Conservation (phyloP, 2,113 vertebrate species). For the Petromus typicus region DNA sequence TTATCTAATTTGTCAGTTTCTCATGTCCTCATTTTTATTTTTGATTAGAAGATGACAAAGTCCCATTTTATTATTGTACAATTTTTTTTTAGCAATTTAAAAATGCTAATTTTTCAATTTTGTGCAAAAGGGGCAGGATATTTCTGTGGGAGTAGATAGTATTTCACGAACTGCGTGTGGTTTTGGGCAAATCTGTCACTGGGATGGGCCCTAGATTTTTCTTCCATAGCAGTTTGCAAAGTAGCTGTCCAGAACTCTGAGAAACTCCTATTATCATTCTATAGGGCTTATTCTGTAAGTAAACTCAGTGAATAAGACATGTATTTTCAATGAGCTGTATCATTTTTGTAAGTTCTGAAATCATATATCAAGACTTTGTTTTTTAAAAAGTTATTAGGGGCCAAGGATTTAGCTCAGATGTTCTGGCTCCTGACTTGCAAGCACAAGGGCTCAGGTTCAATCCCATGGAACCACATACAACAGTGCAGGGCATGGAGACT, state of each 20-base stretch:
- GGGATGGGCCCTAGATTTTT: background rate
- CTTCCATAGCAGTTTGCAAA: background rate
- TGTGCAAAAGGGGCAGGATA: background rate
- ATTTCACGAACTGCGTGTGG: background rate
- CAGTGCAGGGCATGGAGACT: too few relatives aligned
- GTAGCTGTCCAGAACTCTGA: background rate
- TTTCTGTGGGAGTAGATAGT: background rate
- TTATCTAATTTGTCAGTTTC: background rate
- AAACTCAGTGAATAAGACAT: background rate
- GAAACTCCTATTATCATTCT: background rate
- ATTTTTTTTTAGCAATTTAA: conserved; percentile 24
- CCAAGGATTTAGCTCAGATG: too few relatives aligned
- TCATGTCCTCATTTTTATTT: background rate
- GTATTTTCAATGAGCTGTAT: background rate
- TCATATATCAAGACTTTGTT: background rate
- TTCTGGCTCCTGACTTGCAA: too few relatives aligned
- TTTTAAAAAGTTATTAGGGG: background rate
- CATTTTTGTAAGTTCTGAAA: conserved; percentile 30
- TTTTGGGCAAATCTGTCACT: background rate
- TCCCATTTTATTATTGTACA: background rate
- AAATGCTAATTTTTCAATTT: conserved; percentile 50
- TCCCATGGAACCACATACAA: too few relatives aligned
- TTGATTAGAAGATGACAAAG: background rate
- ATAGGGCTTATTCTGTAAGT: background rate
- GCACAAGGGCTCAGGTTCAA: too few relatives aligned